Percentiles rank a stretch among this genome's conserved stretches.
phyloP scores from a whole-genome alignment of 2,113 vertebrate genomes.

The Callithrix jacchus region DNA sequence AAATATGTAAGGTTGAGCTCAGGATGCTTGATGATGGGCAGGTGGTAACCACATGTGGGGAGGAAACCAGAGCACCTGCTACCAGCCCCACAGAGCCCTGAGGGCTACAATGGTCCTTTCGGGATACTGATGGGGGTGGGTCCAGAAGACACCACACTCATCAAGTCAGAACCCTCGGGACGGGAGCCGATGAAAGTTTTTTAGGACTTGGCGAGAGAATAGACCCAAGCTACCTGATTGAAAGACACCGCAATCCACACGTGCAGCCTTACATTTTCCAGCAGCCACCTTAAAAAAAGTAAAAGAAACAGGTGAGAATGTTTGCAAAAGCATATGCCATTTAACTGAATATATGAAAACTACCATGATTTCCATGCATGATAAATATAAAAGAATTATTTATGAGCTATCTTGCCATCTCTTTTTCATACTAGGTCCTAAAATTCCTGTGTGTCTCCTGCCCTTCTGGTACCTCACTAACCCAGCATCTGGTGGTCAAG shows the following conservation, averaged over 20 bases:
- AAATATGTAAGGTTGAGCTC: neutral
- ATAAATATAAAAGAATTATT: neutral
- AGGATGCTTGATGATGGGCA: too few relatives aligned
- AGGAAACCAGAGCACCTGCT: too few relatives aligned
- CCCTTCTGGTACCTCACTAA: fast-evolving
- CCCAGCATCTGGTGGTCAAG: fast-evolving
- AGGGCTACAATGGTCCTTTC: neutral
- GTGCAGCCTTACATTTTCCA: neutral
- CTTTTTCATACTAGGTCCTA: neutral
- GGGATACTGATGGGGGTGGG: fast-evolving
- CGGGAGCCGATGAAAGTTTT: fast-evolving
- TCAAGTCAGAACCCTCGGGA: neutral
- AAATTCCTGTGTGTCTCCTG: fast-evolving
- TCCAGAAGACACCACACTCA: neutral
- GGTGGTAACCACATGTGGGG: neutral
- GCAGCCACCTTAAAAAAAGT: neutral
- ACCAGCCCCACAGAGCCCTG: too few relatives aligned
- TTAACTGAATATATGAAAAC: neutral
- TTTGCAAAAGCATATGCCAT: neutral
- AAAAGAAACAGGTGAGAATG: neutral
- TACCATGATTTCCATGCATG: neutral
- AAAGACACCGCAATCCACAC: fast-evolving
- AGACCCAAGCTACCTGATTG: neutral
- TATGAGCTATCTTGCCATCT: neutral
- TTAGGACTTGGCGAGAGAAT: neutral